phyloP scores from a whole-genome alignment of 2,113 vertebrate species.

The Piaya cayana region DNA sequence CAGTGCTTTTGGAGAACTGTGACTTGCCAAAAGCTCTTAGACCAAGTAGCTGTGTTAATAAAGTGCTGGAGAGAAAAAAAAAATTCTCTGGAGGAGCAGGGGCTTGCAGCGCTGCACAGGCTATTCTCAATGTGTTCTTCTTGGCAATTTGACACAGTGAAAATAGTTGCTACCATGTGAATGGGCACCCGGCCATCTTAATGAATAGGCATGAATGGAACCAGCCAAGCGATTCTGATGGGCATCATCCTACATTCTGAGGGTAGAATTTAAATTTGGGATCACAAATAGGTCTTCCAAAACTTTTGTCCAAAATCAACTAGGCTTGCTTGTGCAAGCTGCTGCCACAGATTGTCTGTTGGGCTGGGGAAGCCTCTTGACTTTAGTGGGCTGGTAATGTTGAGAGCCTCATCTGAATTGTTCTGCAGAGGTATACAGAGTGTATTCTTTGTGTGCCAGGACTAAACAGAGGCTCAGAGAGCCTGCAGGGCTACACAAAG shows the following conservation, averaged over 20 bases:
- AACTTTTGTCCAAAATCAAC: neutral
- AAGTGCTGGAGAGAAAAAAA: neutral
- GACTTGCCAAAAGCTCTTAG: constrained; percentile 4
- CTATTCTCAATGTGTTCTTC: constrained; percentile 52
- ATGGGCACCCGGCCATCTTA: constrained; percentile 13
- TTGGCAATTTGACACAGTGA: constrained; percentile 12
- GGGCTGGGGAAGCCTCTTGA: neutral
- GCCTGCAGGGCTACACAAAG: neutral
- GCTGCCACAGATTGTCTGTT: neutral
- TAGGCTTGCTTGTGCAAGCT: constrained; percentile 10
- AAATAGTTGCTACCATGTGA: constrained; percentile 46
- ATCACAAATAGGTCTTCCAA: constrained; percentile 33
- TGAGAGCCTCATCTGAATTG: neutral
- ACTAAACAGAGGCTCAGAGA: neutral
- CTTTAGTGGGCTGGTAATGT: neutral
- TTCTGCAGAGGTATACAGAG: neutral
- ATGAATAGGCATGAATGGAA: constrained; percentile 59
- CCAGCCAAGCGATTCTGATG: constrained; percentile 45
- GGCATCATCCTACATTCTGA: neutral
- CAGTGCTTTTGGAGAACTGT: neutral
- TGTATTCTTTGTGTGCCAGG: neutral
- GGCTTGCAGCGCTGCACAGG: neutral
- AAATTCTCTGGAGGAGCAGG: neutral
- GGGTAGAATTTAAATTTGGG: constrained; percentile 43
- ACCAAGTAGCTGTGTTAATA: neutral